Evolutionary conservation across 64 coral and sea anemone species (phyloP).

Genomic region (Montipora efflorescens): DNA sequence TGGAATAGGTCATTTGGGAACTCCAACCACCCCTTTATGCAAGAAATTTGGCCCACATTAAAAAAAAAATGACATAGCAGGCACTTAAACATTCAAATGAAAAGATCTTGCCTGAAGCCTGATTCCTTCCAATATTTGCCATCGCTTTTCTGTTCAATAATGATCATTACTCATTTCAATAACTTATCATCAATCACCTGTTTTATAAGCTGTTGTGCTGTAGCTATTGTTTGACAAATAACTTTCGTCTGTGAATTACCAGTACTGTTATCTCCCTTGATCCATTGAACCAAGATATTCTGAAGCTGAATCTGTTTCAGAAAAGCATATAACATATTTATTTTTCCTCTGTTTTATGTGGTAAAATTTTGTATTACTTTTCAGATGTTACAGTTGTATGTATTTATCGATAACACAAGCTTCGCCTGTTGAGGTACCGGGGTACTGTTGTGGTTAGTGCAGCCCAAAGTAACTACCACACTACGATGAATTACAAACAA

Average conservation of each 20-base stretch:
- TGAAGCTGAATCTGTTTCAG: neutral
- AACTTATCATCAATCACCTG: neutral
- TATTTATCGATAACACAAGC: too few species aligned
- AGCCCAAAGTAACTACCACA: too few species aligned
- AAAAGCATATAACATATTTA: neutral
- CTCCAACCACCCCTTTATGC: too few species aligned
- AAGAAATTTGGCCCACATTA: neutral
- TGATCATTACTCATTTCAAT: neutral
- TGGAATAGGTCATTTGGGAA: too few species aligned
- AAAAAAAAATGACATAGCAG: neutral
- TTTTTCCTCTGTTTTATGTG: neutral
- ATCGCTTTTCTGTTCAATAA: neutral
- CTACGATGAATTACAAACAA: too few species aligned
- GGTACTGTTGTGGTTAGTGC: too few species aligned
- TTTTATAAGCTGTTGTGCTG: neutral
- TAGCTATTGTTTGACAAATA: slow-evolving; percentile 6
- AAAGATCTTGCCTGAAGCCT: too few species aligned
- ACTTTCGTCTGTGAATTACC: neutral
- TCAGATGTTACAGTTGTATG: too few species aligned
- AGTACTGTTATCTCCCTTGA: neutral
- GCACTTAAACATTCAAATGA: too few species aligned
- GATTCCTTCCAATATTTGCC: too few species aligned
- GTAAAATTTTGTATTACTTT: neutral
- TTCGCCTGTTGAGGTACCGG: too few species aligned
- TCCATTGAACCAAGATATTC: neutral